Base-by-base conservation (phyloP, 2,888 invertebrate genomes). In the Eupithecia insigniata region DNA sequence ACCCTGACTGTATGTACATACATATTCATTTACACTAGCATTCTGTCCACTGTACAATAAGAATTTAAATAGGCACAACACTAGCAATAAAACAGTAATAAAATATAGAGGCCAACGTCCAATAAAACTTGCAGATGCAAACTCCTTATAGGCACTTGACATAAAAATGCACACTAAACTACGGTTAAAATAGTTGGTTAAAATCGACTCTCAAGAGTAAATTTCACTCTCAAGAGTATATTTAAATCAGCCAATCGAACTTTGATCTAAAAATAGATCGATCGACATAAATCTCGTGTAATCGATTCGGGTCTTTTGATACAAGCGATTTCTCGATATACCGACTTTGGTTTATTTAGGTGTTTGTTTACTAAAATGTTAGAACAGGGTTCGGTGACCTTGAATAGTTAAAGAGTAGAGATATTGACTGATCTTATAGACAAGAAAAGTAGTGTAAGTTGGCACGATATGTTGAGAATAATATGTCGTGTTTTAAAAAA, bases 241-340 rank as follows among this genome's bases (percentile, higher is more conserved):
- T 71, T 76, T 79, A 76, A 76, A 77, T 81, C 81, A 80, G 79
- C 79, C 80, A 73, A 79, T 81, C 81, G 72, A 80, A 66, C 76
- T 89, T 90, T 89, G 89, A 90, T 89, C 89, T 87, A 84, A 84
- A 85, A 85, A 85, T 89, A 88, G 78, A 84, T 79, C 78, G 78
- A 78, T 75, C 51, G 68, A 81, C 82, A 84, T 85, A 86, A 85
- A 87, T 86, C 82, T 84, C 79, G 81, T 76, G 77, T 83, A 85
- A 89, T 87, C 86, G 85, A 82, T 81, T 82, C 86, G 79, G 83
- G 67, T 78, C 84, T 80, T 89, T 90, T 90, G 89, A 91, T 87
- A 87, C 75, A 76, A 83, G 83, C 85, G 85, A 86, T 87, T 79
- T 79, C 78, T 79, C 79, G 70, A 69, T 65, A 74, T 67, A 46